Evolutionary conservation across 1,140 invertebrate species (phyloP), one percentile per base, ranked within the genome.

Genomic region (Ceratina calcarata): DNA sequence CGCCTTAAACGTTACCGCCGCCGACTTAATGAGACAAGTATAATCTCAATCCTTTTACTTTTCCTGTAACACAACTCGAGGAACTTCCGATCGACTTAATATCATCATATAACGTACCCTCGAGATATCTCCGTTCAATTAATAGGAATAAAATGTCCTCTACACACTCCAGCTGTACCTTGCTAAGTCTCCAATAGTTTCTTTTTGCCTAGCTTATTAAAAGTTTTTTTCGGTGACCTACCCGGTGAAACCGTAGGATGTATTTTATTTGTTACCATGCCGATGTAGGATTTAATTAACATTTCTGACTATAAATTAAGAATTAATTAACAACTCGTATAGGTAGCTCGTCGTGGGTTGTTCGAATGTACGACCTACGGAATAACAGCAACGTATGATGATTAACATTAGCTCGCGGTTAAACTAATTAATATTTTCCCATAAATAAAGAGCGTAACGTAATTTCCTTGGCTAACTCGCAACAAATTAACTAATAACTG

Each of bases 31-130:
- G 32, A 20, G 49, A 13, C 68, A 62, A 45, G n/a, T 8, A 20
- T 78, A 71, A 78, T 64, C 60, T 65, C 20, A 1, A 49, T 64
- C 32, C 49, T 64, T 51, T 72, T 65, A 55, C 58, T 61, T 64
- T 2, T 12, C 24, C 15, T 49, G 15, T 75, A 62, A 45, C 27
- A 55, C 45, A 22, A 10, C 0, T 24, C 4, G 7, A 62, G 66
- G 66, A 77, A 80, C 77, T 76, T 80, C 79, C 65, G 65, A 64
- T 68, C 64, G 18, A 32, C 49, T 68, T 62, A 76, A 80, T 64
- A 77, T 64, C 51, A 77, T 45, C 73, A 49, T 80, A 57, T n/a
- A 68, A 69, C 37, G 16, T 27, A 18, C 0, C 22, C 2, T 2
- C 27, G 7, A 45, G 15, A 8, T 22, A 4, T 2, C 27, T 12